Conservation (phyloP, 2,888 invertebrate genomes). For the Cheilosia soror region DNA sequence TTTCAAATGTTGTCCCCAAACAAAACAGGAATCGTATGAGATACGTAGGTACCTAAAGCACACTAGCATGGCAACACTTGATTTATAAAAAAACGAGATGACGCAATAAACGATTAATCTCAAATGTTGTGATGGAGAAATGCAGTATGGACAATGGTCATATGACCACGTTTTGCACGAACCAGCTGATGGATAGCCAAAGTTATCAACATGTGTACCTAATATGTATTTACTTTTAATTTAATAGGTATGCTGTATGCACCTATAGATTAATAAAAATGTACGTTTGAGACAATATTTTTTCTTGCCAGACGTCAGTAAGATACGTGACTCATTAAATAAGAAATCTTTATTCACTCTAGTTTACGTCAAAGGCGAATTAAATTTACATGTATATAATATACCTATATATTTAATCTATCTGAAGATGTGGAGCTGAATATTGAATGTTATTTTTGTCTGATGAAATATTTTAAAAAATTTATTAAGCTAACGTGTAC, state of each 20-base stretch:
- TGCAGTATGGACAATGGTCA: neutral
- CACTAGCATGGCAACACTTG: neutral
- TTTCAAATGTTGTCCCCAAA: too few species aligned
- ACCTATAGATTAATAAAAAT: neutral
- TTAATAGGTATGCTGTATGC: neutral
- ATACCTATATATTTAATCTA: neutral
- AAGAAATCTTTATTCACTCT: neutral
- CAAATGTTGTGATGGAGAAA: slow-evolving; percentile 31
- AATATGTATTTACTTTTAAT: neutral
- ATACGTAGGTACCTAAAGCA: too few species aligned
- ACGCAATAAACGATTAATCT: slow-evolving; percentile 54
- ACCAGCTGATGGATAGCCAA: neutral
- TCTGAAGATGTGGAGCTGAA: slow-evolving; percentile 12
- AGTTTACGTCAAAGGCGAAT: slow-evolving; percentile 19
- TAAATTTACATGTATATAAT: neutral
- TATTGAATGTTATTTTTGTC: slow-evolving; percentile 17
- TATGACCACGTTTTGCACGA: neutral
- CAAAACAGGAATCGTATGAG: too few species aligned
- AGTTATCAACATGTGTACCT: neutral
- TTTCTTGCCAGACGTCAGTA: neutral
- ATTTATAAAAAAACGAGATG: slow-evolving; percentile 23
- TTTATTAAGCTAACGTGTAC: slow-evolving; percentile 25
- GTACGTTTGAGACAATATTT: neutral
- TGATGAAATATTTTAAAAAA: slow-evolving; percentile 18
- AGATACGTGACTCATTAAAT: slow-evolving; percentile 13